Percentiles rank a stretch among this genome's conserved stretches.
Conservation (phyloP, 2,113 vertebrate species). For the Saiga tatarica region DNA sequence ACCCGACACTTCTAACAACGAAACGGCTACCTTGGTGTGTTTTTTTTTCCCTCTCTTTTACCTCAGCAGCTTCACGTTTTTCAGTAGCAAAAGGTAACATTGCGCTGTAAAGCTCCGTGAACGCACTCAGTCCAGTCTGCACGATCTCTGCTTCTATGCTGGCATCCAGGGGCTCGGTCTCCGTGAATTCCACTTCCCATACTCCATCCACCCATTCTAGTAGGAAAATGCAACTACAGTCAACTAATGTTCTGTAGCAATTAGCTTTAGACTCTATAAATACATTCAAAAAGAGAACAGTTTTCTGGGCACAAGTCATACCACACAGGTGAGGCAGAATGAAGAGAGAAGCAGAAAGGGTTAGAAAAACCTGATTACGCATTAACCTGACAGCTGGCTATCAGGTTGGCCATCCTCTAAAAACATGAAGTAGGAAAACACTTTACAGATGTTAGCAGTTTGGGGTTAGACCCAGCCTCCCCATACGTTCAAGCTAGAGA, state of each 20-base stretch:
- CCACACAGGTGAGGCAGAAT: background rate
- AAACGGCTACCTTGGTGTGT: background rate
- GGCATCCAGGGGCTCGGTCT: conserved; percentile 84
- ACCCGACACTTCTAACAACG: background rate
- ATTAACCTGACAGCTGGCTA: background rate
- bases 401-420: background rate
- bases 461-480: background rate
- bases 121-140: conserved; percentile 72
- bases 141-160: conserved; percentile 79
- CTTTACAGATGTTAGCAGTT: background rate
- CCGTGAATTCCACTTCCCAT: conserved; percentile 94
- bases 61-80: conserved; percentile 60
- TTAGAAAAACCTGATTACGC: background rate
- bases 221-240: background rate
- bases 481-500: background rate
- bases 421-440: conserved; percentile 16
- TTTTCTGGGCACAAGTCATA: background rate
- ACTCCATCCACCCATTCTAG: conserved; percentile 89
- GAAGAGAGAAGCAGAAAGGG: background rate
- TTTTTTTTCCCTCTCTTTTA: background rate
- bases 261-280: background rate
- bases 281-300: background rate
- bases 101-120: conserved; percentile 81
- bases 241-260: background rate
- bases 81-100: conserved; percentile 78